Evolutionary conservation across 2,888 invertebrate species (phyloP).

Genomic region (Limnephilus lunatus): DNA sequence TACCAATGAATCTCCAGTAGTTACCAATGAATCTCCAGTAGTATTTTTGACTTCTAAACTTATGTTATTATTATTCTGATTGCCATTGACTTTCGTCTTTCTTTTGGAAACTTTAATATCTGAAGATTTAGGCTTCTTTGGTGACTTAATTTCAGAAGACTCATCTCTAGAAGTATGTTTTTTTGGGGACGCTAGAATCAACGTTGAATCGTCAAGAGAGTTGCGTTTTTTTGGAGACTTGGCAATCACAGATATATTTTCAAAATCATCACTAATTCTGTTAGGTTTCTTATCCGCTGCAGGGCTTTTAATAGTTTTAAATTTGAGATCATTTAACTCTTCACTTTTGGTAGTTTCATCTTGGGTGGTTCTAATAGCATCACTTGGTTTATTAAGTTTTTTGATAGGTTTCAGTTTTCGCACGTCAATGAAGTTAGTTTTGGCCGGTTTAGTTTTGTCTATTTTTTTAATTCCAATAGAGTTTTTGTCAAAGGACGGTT

Average conservation of each 20-base stretch:
- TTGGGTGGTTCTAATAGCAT: background rate
- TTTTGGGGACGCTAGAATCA: background rate
- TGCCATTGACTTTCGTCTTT: background rate
- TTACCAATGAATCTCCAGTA: background rate
- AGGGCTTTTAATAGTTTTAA: background rate
- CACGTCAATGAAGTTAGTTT: constrained; percentile 16
- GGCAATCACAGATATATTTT: background rate
- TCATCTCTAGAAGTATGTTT: background rate
- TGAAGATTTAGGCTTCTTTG: background rate
- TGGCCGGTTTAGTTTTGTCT: constrained; percentile 17
- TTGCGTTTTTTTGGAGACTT: background rate
- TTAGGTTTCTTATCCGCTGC: background rate
- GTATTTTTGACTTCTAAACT: background rate
- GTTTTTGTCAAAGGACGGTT: background rate
- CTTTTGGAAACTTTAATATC: background rate
- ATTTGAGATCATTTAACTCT: background rate
- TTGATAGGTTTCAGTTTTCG: constrained; percentile 6
- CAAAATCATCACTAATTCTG: constrained; percentile 6
- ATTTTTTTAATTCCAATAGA: constrained; percentile 30
- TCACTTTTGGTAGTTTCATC: background rate
- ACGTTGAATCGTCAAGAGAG: background rate
- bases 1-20: background rate
- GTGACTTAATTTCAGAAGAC: background rate
- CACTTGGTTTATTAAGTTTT: background rate
- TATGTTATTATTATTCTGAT: background rate